Evolutionary conservation across 2,888 invertebrate species (phyloP), one percentile per base, ranked within the genome.

Genomic region (Furcula furcula): DNA sequence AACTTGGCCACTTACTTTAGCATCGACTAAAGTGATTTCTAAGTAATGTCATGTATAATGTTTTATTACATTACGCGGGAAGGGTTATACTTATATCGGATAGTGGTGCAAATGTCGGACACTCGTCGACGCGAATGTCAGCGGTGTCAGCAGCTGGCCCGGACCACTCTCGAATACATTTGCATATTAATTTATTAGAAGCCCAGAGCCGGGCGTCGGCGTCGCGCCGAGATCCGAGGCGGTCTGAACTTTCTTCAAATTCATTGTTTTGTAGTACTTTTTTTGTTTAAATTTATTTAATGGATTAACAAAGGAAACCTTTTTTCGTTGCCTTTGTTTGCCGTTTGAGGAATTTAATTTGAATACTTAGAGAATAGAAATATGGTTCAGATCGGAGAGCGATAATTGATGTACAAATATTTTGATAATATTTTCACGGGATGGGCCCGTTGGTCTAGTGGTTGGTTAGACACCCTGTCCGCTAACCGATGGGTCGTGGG

Each of bases 181-280:
- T 55, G 36, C 49, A 55, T 55, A 46, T 52, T 52, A 56, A 56
- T 56, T 49, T 52, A 52, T 59, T 37, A 41, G 42, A 25, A 29
- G 43, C 38, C 32, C 40, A 39, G 46, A 50, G 40, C 12, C 25
- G 27, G 7, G 11, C 28, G 20, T 12, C 20, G 42, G 40, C 51
- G 39, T 34, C 47, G 41, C 52, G 23, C 31, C 29, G 42, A 40
- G 51, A 57, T 55, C 55, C 47, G 46, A 46, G 44, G 38, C 51
- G 23, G 26, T 39, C 42, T 34, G 41, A 58, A 40, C 52, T 56
- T 55, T 51, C 42, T 46, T 51, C 38, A 42, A 51, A 46, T 52
- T 58, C 55, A 55, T 28, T 27, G 11, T 23, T 23, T 7, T n/a
- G n/a, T n/a, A 1, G 10, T 18, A 10, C 15, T 40, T 55, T 51